Percentiles rank a stretch among this genome's conserved stretches.
Conservation (phyloP, 2,888 invertebrate genomes). For the Lycia hirtaria region DNA sequence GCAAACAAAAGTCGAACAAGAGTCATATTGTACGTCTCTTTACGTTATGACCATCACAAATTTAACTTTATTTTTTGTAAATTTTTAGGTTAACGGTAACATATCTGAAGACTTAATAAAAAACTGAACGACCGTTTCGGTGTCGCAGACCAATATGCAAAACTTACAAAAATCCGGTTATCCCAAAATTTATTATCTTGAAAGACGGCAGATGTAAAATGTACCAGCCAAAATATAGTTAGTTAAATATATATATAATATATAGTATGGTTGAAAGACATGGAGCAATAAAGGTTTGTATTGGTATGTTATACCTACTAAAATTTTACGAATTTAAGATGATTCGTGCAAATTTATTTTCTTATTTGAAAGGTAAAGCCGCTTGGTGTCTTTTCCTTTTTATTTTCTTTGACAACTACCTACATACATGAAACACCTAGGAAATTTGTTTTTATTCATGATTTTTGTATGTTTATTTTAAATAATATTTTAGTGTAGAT, state of each 20-base stretch:
- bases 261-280: background rate
- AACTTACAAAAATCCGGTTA: conserved; percentile 5
- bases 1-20: conserved; percentile 26
- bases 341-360: background rate
- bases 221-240: too few species aligned
- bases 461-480: too few species aligned
- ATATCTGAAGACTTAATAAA: conserved; percentile 8
- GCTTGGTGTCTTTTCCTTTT: background rate
- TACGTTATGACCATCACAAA: background rate
- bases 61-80: background rate
- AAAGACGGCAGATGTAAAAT: background rate
- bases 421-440: too few species aligned
- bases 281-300: background rate
- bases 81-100: background rate
- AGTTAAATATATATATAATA: too few species aligned
- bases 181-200: conserved; percentile 1
- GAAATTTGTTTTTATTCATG: too few species aligned
- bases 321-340: background rate
- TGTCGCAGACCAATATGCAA: background rate
- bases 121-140: background rate
- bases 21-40: conserved; percentile 13
- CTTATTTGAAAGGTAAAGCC: background rate
- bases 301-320: background rate
- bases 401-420: too few species aligned
- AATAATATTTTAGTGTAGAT: too few species aligned